phyloP scores from a whole-genome alignment of 2,113 vertebrate species.

The Aphelocoma coerulescens region DNA sequence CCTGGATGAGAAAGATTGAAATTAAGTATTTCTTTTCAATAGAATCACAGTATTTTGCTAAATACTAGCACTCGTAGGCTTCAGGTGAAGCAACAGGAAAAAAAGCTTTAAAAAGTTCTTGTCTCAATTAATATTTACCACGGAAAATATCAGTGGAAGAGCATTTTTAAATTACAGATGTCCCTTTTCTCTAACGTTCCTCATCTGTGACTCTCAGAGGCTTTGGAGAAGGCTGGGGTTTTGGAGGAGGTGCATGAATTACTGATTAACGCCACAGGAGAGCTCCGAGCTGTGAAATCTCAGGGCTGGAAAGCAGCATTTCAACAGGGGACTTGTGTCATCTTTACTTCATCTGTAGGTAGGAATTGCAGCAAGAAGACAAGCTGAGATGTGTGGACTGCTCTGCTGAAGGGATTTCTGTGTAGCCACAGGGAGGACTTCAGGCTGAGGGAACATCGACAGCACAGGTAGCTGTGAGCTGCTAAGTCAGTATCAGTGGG shows the following conservation, averaged over 20 bases:
- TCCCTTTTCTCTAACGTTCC: neutral
- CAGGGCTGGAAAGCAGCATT: neutral
- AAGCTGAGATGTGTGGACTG: neutral
- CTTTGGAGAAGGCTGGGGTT: neutral
- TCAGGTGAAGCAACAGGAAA: neutral
- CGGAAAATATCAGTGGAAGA: neutral
- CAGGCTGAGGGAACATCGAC: neutral
- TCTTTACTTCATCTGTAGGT: neutral
- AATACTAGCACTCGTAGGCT: neutral
- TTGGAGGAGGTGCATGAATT: neutral
- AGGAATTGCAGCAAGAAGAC: neutral
- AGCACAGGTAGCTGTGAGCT: neutral
- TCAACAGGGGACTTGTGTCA: neutral
- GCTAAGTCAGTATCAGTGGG: neutral
- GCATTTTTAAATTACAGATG: neutral
- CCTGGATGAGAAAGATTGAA: neutral
- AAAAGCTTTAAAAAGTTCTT: neutral
- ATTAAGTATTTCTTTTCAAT: neutral
- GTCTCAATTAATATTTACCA: neutral
- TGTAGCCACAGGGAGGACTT: neutral
- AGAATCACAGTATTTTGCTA: neutral
- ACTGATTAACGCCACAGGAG: neutral
- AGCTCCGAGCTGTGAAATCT: neutral
- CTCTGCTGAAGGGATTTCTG: neutral
- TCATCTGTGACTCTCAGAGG: neutral